Evolutionary conservation across 2,113 vertebrate genomes (phyloP).

Genomic region (Prionailurus viverrinus): DNA sequence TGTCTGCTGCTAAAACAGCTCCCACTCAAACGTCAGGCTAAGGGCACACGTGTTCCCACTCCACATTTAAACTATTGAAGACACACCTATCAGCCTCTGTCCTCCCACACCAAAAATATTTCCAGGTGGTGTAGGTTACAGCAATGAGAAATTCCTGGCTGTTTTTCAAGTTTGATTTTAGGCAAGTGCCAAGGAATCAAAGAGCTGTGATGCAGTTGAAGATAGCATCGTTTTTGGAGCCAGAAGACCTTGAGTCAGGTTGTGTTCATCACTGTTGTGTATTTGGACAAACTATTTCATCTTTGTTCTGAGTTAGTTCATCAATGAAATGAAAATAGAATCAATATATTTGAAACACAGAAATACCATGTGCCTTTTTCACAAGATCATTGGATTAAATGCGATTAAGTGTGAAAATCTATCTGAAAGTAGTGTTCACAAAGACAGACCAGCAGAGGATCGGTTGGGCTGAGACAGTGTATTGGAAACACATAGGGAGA

Average conservation of each 20-base stretch:
- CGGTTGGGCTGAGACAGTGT: neutral
- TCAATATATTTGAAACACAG: neutral
- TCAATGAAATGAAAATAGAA: neutral
- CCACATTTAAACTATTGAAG: neutral
- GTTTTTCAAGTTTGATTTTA: conserved; percentile 25
- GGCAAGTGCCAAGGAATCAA: neutral
- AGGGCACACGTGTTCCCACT: neutral
- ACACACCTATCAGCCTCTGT: neutral
- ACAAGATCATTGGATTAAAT: neutral
- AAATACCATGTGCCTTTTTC: neutral
- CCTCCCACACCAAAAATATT: neutral
- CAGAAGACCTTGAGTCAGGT: neutral
- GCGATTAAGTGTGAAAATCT: neutral
- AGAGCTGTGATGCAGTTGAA: neutral
- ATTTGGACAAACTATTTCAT: neutral
- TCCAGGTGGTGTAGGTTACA: neutral
- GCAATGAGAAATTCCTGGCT: neutral
- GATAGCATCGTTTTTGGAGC: neutral
- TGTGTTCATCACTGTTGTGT: neutral
- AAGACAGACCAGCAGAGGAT: neutral
- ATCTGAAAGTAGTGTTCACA: neutral
- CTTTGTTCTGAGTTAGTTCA: conserved; percentile 26
- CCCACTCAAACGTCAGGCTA: neutral
- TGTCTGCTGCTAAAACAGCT: neutral
- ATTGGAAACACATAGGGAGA: neutral